These are phyloP conservation scores for Cosmia pyralina DNA, from an alignment of 2,888 invertebrate genomes.

Conservation along the genomic window DNA sequence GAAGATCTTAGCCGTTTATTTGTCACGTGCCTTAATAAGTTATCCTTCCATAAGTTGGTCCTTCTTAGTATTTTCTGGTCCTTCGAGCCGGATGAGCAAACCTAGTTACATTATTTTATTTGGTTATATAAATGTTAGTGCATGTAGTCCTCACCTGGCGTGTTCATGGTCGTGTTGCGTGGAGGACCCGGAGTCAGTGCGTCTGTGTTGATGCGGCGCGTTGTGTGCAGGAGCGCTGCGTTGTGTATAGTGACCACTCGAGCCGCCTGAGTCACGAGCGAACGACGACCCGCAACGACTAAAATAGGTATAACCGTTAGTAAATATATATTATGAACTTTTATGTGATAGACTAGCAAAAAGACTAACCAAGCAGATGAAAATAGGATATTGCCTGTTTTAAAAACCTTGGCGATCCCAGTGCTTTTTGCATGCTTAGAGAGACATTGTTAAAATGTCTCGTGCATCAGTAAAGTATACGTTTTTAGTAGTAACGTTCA, in stretches of 20 bases:
- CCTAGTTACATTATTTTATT: not conserved
- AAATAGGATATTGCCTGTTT: slow-evolving; percentile 49
- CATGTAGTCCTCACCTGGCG: slow-evolving; percentile 64
- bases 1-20: not conserved
- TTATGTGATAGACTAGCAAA: no score
- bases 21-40: not conserved
- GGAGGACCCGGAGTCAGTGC: slow-evolving; percentile 94
- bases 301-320: no score
- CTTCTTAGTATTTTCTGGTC: no score
- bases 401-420: not conserved
- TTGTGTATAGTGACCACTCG: slow-evolving; percentile 95
- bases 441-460: not conserved
- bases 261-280: slow-evolving; percentile 95
- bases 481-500: no score
- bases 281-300: slow-evolving; percentile 90
- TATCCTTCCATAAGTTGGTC: not conserved
- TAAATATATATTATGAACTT: no score
- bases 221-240: slow-evolving; percentile 95
- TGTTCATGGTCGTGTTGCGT: slow-evolving; percentile 92
- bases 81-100: slow-evolving; percentile 12
- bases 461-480: not conserved
- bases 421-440: no score
- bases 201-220: slow-evolving; percentile 80
- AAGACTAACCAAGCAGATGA: no score
- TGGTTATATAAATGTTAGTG: not conserved